Conservation (phyloP, 2,888 invertebrate species). For the Volucella inanis region DNA sequence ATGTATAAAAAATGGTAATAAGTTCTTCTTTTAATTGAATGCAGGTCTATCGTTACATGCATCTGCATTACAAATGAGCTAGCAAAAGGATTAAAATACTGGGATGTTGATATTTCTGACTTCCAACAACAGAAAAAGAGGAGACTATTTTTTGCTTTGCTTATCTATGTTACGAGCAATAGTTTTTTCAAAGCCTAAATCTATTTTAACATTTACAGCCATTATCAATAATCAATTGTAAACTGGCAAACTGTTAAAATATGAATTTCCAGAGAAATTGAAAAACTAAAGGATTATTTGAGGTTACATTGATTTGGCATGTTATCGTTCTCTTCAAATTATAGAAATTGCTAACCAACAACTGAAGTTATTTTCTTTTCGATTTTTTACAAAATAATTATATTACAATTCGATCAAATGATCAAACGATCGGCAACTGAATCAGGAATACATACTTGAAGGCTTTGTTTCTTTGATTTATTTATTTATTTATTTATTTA, state of each 20-base stretch:
- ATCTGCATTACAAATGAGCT: constrained; percentile 11
- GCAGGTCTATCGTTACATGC: background rate
- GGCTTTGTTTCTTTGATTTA: no score
- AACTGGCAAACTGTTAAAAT: background rate
- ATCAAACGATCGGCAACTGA: no score
- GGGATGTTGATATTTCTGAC: constrained; percentile 29
- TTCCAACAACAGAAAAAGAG: constrained; percentile 1
- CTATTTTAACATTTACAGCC: no score
- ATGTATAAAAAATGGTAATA: constrained; percentile 11
- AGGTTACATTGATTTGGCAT: no score
- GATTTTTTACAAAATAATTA: no score
- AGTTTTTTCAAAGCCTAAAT: background rate
- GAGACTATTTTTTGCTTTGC: background rate
- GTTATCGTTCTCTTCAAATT: no score
- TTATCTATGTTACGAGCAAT: background rate
- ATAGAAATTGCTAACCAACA: no score
- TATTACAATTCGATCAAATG: no score
- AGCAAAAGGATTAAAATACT: constrained; percentile 31
- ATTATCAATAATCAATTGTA: background rate
- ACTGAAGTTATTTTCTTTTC: no score
- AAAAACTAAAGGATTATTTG: no score
- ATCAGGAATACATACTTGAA: no score
- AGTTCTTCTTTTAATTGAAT: background rate
- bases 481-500: no score
- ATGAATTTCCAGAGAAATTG: background rate